Evolutionary conservation across 2,113 vertebrate genomes (phyloP), one percentile per base, ranked within the genome.

Genomic region (Syrmaticus mikado): DNA sequence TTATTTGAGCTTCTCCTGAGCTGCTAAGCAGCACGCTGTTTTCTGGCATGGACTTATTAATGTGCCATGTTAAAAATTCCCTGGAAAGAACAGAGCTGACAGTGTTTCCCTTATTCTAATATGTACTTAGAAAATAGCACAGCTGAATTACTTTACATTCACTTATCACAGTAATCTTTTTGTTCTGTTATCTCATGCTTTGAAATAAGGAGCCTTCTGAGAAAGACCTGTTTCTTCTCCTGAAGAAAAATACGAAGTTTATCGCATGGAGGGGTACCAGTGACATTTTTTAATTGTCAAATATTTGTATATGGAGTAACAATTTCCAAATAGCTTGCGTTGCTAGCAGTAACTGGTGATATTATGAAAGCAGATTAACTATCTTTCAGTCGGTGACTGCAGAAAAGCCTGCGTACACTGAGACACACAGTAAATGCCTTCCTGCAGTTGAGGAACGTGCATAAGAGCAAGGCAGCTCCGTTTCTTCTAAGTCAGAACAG

Each of bases 261-360:
- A 5, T 91, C 8, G 15, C 25, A 50, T 3, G 12, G 32, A 71
- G 64, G 64, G 32, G 8, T 64, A 67, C 6, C 55, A 71, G 4
- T 28, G 19, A 8, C 38, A 34, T 34, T 60, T 88, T 89, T 46
- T 64, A 88, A 50, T 13, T 76, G 36, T 53, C 34, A 25, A 79
- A 70, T 50, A 66, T 19, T 61, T 74, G 1, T 1, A 61, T 36
- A 11, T 28, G 46, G 34, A 89, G 72, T 34, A 66, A 55, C 13
- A 74, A 52, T 12, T 58, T 85, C 71, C 46, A 93, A 30, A 66
- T 2, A 66, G 45, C 10, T 82, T 36, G 2, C 6, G 40, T 18
- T 0, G 0, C 36, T 32, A 38, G 86, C 8, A 21, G 8, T 40
- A 62, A 62, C 0, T 4, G 19, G 55, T 38, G 45, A 43, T 15